phyloP scores from a whole-genome alignment of 2,113 vertebrate species.

The Actinemys pallida region DNA sequence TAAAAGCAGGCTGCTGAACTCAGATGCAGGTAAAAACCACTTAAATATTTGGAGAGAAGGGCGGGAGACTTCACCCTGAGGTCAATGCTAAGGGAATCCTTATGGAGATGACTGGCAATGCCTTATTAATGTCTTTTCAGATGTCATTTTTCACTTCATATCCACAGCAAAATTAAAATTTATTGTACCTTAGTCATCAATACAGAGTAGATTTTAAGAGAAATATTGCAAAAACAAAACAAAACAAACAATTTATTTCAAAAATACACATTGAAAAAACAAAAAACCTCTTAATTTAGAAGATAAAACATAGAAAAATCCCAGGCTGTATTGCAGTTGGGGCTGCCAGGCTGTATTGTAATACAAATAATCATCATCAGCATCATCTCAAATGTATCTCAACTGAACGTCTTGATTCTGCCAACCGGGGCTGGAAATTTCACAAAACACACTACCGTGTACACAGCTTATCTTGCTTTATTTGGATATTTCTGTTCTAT shows the following conservation, averaged over 20 bases:
- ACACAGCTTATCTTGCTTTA: too few species aligned
- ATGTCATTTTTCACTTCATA: neutral
- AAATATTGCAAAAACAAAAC: neutral
- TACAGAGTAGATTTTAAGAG: rapidly evolving
- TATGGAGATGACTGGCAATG: neutral
- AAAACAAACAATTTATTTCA: neutral
- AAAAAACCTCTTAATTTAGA: neutral
- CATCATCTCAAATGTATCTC: neutral
- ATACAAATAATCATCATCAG: neutral
- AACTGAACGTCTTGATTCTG: neutral
- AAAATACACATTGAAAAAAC: neutral
- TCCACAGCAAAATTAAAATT: neutral
- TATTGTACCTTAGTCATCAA: neutral
- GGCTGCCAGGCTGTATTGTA: neutral
- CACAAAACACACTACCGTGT: neutral
- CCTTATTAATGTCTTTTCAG: neutral
- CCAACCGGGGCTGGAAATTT: neutral
- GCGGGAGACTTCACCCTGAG: neutral
- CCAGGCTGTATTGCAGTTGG: neutral
- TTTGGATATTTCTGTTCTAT: neutral
- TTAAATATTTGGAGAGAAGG: neutral
- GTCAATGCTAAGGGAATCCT: neutral
- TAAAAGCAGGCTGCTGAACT: neutral
- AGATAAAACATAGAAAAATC: neutral
- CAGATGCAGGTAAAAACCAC: neutral